phyloP scores from a whole-genome alignment of 2,888 invertebrate species.

The Trichopria drosophilae region DNA sequence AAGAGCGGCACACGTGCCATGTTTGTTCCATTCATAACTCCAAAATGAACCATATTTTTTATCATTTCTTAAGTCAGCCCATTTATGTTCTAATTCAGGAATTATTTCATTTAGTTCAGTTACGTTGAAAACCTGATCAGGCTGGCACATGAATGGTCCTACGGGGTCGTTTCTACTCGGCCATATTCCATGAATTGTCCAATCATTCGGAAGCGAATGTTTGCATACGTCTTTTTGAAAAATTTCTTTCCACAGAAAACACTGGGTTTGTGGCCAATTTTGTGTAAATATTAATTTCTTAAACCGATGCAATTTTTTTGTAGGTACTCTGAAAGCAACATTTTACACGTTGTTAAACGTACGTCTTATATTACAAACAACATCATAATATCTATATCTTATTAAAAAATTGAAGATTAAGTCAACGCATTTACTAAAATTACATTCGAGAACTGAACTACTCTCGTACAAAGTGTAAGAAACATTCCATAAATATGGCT shows the following conservation, averaged over 20 bases:
- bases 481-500: no score
- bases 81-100: constrained; percentile 61
- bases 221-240: constrained; percentile 66
- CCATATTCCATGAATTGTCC: constrained; percentile 81
- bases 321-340: no score
- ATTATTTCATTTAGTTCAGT: no score
- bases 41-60: constrained; percentile 64
- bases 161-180: constrained; percentile 69
- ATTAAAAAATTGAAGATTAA: no score
- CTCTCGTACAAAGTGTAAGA: no score
- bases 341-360: no score
- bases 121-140: no score
- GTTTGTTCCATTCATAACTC: constrained; percentile 78
- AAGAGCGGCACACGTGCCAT: constrained; percentile 72
- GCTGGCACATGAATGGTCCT: constrained; percentile 72
- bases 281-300: constrained; percentile 72
- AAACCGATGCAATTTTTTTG: no score
- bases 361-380: no score
- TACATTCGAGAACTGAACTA: no score
- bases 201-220: constrained; percentile 64
- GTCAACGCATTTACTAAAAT: no score
- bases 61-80: constrained; percentile 71
- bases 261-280: constrained; percentile 73
- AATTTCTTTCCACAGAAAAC: constrained; percentile 68
- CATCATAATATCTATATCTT: no score